These are phyloP conservation scores for Tenebrosternarchus preto DNA, from an alignment of 2,113 vertebrate species.

Conservation along the genomic window DNA sequence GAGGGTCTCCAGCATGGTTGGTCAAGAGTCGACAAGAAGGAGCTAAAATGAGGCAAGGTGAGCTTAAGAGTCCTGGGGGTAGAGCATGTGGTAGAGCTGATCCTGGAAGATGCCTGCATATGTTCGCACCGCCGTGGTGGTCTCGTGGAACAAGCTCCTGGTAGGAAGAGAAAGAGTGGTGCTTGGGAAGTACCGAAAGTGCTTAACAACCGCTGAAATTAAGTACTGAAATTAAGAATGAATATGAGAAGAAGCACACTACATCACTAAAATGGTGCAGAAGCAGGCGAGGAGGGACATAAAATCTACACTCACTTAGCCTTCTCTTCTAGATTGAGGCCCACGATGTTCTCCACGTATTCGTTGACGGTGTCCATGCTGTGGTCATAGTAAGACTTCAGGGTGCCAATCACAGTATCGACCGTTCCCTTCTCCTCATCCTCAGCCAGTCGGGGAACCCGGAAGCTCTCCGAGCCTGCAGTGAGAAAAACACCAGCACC, in stretches of 20 bases:
- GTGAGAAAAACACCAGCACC: background rate
- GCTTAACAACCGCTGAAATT: too few species aligned
- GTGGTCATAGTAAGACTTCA: constrained; percentile 61
- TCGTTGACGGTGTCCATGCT: constrained; percentile 48
- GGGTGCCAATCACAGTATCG: constrained; percentile 37
- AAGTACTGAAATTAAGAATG: background rate
- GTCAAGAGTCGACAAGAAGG: constrained; percentile 2
- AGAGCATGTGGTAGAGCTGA: constrained; percentile 69
- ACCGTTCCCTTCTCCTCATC: constrained; percentile 56
- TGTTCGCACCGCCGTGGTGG: constrained; percentile 57
- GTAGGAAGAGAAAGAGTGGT: background rate
- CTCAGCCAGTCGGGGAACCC: constrained; percentile 57
- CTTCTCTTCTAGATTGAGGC: constrained; percentile 69
- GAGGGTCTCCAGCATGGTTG: background rate
- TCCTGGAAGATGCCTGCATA: constrained; percentile 66
- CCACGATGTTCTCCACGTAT: constrained; percentile 63
- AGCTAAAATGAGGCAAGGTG: background rate
- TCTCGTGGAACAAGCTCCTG: constrained; percentile 69
- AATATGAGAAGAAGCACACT: background rate
- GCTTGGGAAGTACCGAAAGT: background rate
- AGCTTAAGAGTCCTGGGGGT: constrained; percentile 48
- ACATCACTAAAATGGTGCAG: background rate
- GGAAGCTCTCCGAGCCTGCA: constrained; percentile 70
- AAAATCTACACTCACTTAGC: constrained; percentile 62
- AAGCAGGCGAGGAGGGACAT: too few species aligned